A percentile compares a stretch with the other conserved stretches of the same genome.
phyloP scores from a whole-genome alignment of 2,888 invertebrate species.

The Sericinus montela region DNA sequence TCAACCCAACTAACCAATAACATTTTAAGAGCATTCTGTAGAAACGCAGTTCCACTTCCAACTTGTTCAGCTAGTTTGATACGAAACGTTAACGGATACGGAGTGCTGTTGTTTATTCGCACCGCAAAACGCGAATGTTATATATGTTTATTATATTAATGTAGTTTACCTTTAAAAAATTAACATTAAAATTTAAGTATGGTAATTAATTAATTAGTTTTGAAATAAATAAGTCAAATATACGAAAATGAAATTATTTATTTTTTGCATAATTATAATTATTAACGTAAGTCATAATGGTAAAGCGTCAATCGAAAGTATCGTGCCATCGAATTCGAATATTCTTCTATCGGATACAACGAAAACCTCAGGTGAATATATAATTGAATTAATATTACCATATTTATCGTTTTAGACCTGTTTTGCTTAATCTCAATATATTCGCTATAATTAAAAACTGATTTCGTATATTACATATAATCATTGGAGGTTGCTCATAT shows the following conservation, averaged over 20 bases:
- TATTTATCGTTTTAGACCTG: no score
- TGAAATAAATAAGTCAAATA: no score
- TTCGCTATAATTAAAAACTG: no score
- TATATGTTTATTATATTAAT: neutral
- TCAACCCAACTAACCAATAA: no score
- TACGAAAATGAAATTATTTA: conserved; percentile 53
- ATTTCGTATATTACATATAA: no score
- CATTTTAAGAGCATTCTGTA: neutral
- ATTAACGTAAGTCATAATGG: conserved; percentile 61
- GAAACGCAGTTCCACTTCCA: conserved; percentile 6
- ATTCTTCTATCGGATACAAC: conserved; percentile 56
- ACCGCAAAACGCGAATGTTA: neutral
- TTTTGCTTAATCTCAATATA: no score
- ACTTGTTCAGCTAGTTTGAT: conserved; percentile 11
- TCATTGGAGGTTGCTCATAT: no score
- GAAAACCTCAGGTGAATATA: conserved; percentile 50
- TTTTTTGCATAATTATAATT: conserved; percentile 55
- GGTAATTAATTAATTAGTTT: no score
- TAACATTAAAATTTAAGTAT: no score
- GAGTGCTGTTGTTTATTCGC: neutral
- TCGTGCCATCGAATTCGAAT: conserved; percentile 46
- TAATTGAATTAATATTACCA: neutral
- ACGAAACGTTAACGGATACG: conserved; percentile 6
- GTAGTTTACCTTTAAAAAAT: no score
- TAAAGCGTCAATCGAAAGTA: conserved; percentile 65